A percentile compares a stretch with the other conserved stretches of the same genome.
Conservation (phyloP, 2,113 vertebrate species). For the Isichthys henryi region DNA sequence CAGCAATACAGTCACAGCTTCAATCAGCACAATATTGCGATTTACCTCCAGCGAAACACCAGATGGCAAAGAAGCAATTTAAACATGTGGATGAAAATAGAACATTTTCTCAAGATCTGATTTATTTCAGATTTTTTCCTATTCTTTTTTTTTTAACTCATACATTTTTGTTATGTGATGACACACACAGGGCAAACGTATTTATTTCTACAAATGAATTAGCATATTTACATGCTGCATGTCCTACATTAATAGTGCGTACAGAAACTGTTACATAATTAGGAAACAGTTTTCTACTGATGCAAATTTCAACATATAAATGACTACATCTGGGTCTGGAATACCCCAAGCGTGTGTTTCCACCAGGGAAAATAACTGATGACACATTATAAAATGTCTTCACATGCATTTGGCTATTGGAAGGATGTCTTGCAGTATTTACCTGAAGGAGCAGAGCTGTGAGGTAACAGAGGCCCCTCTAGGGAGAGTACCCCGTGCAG, state of each 20-base stretch:
- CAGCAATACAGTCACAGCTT: constrained; percentile 40
- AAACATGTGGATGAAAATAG: constrained; percentile 49
- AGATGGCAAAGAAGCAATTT: constrained; percentile 45
- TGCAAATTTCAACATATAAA: not conserved
- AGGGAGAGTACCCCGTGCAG: not conserved
- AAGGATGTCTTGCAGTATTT: not conserved
- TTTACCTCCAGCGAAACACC: constrained; percentile 47
- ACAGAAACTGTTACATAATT: constrained; percentile 10
- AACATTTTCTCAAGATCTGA: constrained; percentile 10
- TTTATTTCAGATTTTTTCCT: not conserved
- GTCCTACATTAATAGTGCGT: not conserved
- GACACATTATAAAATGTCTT: not conserved
- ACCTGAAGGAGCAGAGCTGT: not conserved
- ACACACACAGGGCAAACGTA: not conserved
- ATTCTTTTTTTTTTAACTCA: not conserved
- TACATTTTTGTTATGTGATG: not conserved
- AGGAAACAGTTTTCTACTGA: not conserved
- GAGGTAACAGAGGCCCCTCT: not conserved
- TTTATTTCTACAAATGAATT: not conserved
- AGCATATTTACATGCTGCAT: not conserved
- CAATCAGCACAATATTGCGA: constrained; percentile 53
- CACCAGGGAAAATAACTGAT: not conserved
- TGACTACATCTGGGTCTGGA: not conserved
- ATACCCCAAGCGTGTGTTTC: not conserved
- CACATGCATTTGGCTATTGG: not conserved